phyloP scores from a whole-genome alignment of 2,113 vertebrate genomes.

The Chamaetylas fuelleborni region DNA sequence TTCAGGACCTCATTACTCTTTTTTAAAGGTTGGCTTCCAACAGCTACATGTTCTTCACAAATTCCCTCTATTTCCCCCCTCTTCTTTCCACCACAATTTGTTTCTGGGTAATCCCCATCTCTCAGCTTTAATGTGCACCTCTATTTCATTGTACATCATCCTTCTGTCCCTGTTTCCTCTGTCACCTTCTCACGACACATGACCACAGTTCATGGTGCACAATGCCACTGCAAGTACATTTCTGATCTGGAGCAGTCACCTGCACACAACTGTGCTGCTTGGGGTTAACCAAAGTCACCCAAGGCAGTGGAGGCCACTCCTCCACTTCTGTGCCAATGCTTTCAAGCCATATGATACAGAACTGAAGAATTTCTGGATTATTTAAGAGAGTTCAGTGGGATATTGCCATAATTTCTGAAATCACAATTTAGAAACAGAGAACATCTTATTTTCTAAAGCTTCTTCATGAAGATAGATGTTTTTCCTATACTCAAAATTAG shows the following conservation, averaged over 20 bases:
- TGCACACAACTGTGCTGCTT: too few relatives aligned
- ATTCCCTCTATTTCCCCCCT: neutral
- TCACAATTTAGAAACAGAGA: neutral
- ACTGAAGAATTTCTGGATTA: neutral
- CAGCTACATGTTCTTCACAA: neutral
- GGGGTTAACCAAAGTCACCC: neutral
- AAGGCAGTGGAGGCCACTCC: neutral
- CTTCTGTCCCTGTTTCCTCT: neutral
- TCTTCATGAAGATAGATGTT: neutral
- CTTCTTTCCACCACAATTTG: neutral
- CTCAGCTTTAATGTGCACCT: neutral
- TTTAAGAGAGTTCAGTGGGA: neutral
- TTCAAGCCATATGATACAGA: neutral
- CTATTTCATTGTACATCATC: rapidly evolving
- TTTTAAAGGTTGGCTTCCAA: neutral
- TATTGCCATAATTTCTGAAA: neutral
- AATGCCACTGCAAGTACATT: neutral
- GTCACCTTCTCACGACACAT: rapidly evolving
- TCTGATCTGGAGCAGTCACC: neutral
- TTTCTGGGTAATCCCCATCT: neutral
- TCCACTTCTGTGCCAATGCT: neutral
- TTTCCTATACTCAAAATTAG: neutral
- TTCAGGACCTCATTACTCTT: neutral
- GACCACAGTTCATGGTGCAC: neutral
- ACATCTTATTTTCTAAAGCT: neutral